Evolutionary conservation across 1,140 invertebrate species (phyloP).

Genomic region (Frieseomelitta varia): DNA sequence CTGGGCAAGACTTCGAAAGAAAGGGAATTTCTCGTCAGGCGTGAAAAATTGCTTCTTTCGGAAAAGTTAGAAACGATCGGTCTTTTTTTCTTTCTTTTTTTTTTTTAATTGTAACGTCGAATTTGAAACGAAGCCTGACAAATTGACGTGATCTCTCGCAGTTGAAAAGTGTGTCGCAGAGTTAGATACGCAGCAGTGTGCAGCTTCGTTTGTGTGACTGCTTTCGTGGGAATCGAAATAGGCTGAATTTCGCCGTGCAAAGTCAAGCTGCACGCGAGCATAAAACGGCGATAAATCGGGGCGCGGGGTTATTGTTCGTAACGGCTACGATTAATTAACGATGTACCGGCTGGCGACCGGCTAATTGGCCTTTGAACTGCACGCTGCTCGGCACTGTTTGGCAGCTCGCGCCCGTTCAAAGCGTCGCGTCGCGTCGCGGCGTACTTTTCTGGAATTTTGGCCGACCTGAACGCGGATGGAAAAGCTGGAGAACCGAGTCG

Average conservation of each 20-base stretch:
- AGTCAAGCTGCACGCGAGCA: not conserved
- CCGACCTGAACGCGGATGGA: constrained; percentile 3
- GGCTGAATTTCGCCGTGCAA: not conserved
- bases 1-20: not conserved
- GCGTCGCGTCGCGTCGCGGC: not conserved
- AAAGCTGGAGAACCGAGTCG: constrained; percentile 14
- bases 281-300: not conserved
- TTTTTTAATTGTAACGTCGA: too few relatives aligned
- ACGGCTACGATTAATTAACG: constrained; percentile 25
- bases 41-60: not conserved
- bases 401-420: too few relatives aligned
- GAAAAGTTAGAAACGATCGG: too few relatives aligned
- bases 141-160: not conserved
- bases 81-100: too few relatives aligned
- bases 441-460: constrained; percentile 13
- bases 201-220: not conserved
- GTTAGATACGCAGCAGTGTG: constrained; percentile 29
- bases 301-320: not conserved
- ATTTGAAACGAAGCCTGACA: too few relatives aligned
- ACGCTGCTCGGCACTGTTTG: not conserved
- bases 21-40: not conserved
- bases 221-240: constrained; percentile 37
- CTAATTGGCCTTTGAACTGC: constrained; percentile 34
- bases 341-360: not conserved
- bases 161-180: not conserved